Conservation (phyloP, 2,888 invertebrate species). For the Philereme vetulata region DNA sequence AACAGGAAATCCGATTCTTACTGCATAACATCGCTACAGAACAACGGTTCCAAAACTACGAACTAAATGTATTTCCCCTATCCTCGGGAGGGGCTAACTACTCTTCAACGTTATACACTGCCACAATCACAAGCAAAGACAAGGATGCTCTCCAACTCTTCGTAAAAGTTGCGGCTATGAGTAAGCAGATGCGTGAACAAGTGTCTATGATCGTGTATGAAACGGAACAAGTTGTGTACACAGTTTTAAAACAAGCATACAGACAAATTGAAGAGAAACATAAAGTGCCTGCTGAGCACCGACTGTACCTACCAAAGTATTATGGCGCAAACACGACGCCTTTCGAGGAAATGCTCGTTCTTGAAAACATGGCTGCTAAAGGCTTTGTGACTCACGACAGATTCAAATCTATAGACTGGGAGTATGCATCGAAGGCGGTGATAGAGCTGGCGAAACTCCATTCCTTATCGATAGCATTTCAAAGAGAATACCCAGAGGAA, state of each 20-base stretch:
- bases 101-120: slow-evolving; percentile 13
- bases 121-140: slow-evolving; percentile 8
- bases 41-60: slow-evolving; percentile 38
- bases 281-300: slow-evolving; percentile 34
- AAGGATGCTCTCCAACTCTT: slow-evolving; percentile 13
- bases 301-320: slow-evolving; percentile 39
- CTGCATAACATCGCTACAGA: slow-evolving; percentile 39
- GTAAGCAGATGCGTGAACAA: slow-evolving; percentile 9
- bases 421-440: slow-evolving; percentile 44
- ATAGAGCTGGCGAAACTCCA: slow-evolving; percentile 55
- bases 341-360: slow-evolving; percentile 48
- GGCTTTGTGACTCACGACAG: slow-evolving; percentile 51
- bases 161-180: slow-evolving; percentile 14
- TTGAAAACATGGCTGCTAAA: slow-evolving; percentile 47
- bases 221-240: slow-evolving; percentile 25
- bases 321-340: slow-evolving; percentile 39
- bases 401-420: slow-evolving; percentile 47
- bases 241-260: slow-evolving; percentile 23
- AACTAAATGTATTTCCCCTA: slow-evolving; percentile 6
- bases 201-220: neutral
- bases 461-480: slow-evolving; percentile 54
- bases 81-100: slow-evolving; percentile 20
- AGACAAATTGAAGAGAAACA: slow-evolving; percentile 27
- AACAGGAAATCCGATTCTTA: neutral
- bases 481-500: slow-evolving; percentile 46